A percentile compares a stretch with the other conserved stretches of the same genome.
These are phyloP conservation scores for Ciconia maguari DNA, from an alignment of 2,113 vertebrate genomes.

Conservation along the genomic window DNA sequence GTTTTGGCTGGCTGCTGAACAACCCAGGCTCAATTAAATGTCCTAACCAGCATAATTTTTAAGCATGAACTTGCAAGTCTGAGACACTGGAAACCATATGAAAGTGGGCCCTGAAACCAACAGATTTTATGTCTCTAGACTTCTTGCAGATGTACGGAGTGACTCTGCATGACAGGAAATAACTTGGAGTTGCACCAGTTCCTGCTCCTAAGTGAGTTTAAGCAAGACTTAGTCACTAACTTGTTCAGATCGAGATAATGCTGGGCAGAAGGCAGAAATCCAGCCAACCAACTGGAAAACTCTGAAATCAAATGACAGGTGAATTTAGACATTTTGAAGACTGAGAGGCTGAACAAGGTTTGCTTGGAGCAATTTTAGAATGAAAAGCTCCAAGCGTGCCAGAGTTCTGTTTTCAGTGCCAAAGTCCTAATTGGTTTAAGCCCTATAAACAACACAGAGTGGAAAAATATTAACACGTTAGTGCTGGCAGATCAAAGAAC, in stretches of 20 bases:
- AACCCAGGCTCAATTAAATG: background rate
- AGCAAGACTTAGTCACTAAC: background rate
- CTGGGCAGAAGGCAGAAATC: background rate
- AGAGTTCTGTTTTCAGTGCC: background rate
- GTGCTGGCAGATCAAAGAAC: constrained; percentile 1
- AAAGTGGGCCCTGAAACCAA: background rate
- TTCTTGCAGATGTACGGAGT: background rate
- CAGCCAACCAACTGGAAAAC: background rate
- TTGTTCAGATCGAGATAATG: background rate
- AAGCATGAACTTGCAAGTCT: background rate
- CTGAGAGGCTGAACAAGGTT: background rate
- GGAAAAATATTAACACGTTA: constrained; percentile 51
- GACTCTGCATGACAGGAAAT: background rate
- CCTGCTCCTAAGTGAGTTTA: background rate
- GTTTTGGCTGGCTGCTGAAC: background rate
- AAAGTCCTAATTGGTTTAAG: constrained; percentile 53
- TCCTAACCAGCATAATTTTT: background rate
- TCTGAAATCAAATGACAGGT: background rate
- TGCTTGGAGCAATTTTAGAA: constrained; percentile 8
- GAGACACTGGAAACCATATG: background rate
- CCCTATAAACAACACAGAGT: constrained; percentile 23
- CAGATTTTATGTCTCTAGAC: background rate
- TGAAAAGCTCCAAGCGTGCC: background rate
- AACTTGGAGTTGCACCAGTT: background rate
- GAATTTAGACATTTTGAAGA: background rate